These are phyloP conservation scores for Lingula anatina DNA, from an alignment of 2,888 invertebrate genomes.

Conservation along the genomic window DNA sequence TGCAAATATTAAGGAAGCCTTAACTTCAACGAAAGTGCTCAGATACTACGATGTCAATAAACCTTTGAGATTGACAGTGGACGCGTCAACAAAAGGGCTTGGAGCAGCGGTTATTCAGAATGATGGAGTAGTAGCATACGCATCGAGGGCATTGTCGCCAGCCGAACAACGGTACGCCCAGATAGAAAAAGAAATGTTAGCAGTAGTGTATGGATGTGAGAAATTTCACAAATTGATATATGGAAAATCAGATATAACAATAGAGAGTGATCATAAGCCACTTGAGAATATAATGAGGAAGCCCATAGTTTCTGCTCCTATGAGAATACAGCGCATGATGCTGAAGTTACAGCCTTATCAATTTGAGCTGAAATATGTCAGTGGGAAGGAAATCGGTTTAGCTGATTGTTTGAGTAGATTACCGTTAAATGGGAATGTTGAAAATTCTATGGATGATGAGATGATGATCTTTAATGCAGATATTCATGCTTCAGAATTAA, in stretches of 20 bases:
- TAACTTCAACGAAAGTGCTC: constrained; percentile 4
- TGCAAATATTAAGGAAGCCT: constrained; percentile 2
- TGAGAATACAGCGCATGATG: no score
- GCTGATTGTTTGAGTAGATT: no score
- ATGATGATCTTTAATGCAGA: no score
- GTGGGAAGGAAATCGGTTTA: no score
- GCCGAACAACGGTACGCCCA: constrained; percentile 7
- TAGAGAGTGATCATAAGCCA: constrained; percentile 2
- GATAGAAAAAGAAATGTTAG: constrained; percentile 10
- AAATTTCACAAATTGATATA: constrained; percentile 7
- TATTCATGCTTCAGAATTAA: no score
- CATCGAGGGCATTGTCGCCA: constrained; percentile 5
- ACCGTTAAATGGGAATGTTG: no score
- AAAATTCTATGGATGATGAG: no score
- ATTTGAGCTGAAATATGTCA: no score
- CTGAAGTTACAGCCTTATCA: no score
- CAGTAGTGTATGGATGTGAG: constrained; percentile 8
- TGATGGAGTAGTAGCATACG: constrained; percentile 6
- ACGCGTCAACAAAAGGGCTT: constrained; percentile 8
- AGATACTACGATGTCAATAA: constrained; percentile 6
- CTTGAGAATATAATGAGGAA: constrained; percentile 3
- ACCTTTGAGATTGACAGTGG: constrained; percentile 3
- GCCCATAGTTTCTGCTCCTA: no score
- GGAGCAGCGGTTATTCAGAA: constrained; percentile 6
- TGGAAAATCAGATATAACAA: constrained; percentile 5